Base-by-base conservation (phyloP, 2,888 invertebrate genomes). In the Harmothoe impar region DNA sequence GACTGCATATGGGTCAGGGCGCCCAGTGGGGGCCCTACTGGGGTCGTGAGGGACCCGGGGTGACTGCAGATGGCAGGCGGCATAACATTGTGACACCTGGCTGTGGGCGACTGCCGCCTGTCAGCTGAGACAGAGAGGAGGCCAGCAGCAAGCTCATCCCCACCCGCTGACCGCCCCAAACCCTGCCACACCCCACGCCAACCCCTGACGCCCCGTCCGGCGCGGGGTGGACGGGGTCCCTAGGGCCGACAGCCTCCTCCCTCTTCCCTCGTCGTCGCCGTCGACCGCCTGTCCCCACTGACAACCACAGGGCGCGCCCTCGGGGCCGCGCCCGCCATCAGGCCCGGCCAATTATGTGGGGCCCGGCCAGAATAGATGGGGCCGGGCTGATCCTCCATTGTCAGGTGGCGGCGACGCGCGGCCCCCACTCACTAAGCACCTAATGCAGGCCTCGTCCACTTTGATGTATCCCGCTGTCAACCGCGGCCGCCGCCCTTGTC, bases 51-150 rank as follows among this genome's bases (percentile, higher is more conserved):
- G 20, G 10, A n/a, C 51, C 52, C 10, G 78, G 78, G 31, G 35
- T 35, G 35, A 23, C 10, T 84, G 84, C 51, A 17, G 29, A 23
- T 84, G 84, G 29, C 84, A 84, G 43, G 25, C 84, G 51, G 84
- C 84, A 84, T 84, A 84, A 84, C 84, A 84, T 84, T 84, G 84
- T 84, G 84, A 84, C 84, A 84, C 51, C 84, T 84, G 51, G 52
- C 84, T 20, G 62, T n/a, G n/a, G 23, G 20, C 43, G 43, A n/a
- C 62, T n/a, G 62, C 62, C 62, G 62, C n/a, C 62, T 62, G 62
- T 20, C 23, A n/a, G 3, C 62, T 62, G 62, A 62, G 62, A 62
- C 62, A 20, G n/a, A n/a, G 54, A 17, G 54, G 62, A n/a, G 12
- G 12, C 43, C 43, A 43, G 43, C 43, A 43, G 43, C 43, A 10